Evolutionary conservation across 2,113 vertebrate species (phyloP), one percentile per base, ranked within the genome.

Genomic region (Dendropsophus ebraccatus): DNA sequence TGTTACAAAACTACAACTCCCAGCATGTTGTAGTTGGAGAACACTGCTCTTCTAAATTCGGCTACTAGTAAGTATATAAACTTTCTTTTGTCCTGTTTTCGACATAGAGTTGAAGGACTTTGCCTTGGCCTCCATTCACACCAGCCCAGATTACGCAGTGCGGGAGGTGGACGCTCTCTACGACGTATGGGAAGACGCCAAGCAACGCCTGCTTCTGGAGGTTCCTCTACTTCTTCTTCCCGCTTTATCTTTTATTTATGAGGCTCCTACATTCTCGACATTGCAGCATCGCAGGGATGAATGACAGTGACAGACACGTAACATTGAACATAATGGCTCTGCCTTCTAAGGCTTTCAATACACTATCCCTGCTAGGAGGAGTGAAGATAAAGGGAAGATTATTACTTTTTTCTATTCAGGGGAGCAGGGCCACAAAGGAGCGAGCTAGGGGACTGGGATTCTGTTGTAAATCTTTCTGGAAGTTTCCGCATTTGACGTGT

Each of bases 71-170:
- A n/a, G n/a, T 65, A 30, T 30, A 65, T 9, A 32, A 21, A 70
- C 41, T 35, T 23, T 5, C 14, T 45, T 2, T 56, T 65, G 54
- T 76, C 7, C 30, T 77, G 21, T 69, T 13, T 88, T 0, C 28
- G 69, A 37, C 89, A 41, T 23, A 96, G 95, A 78, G 5, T 89
- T 95, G 78, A 89, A 92, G 52, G 93, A 95, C 32, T 93, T 96
- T 88, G 92, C 94, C 47, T 91, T 96, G 84, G 93, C 93, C n/a
- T 92, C 94, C 35, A 92, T 94, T 88, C 95, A 95, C 91, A 95
- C 95, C 25, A 89, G 91, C 67, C 95, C 95, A 16, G 8, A 82
- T 70, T 95, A 95, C 82, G 90, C 94, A 84, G 94, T 94, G 0
- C 94, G 89, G 86, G 95, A 95, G 89, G 92, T 96, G 0, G 92